Conservation (phyloP, 1,140 invertebrate species). For the Lethrus apterus region DNA sequence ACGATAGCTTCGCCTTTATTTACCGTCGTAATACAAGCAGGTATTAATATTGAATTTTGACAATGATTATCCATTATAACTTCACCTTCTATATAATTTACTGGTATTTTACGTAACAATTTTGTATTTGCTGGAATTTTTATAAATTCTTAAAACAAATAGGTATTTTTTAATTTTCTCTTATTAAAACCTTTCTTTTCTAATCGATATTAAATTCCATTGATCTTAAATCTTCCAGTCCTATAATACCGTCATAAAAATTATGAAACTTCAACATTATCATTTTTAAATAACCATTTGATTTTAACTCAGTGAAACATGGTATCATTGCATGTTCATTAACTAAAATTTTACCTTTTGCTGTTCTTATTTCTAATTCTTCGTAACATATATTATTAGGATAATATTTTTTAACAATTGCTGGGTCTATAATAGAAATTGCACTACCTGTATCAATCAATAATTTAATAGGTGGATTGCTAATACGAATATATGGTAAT, state of each 20-base stretch:
- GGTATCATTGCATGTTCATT: slow-evolving; percentile 1
- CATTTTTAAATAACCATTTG: neutral
- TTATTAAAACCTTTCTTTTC: neutral
- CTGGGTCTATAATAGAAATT: neutral
- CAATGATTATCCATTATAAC: neutral
- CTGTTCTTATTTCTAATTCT: slow-evolving; percentile 4
- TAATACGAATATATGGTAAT: slow-evolving; percentile 4
- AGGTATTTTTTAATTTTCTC: neutral
- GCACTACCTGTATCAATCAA: neutral
- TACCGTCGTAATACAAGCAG: neutral
- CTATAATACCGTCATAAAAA: slow-evolving; percentile 5
- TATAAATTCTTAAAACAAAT: neutral
- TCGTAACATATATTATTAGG: neutral
- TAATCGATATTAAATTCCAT: slow-evolving; percentile 1
- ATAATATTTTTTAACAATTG: slow-evolving; percentile 1
- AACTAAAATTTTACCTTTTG: slow-evolving; percentile 4
- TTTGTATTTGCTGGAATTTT: no score
- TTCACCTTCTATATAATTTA: neutral
- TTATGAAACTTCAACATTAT: slow-evolving; percentile 3
- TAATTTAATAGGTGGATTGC: neutral
- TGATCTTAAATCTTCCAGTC: slow-evolving; percentile 1
- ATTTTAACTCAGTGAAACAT: neutral
- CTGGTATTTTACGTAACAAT: slow-evolving; percentile 4
- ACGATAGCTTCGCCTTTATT: slow-evolving; percentile 4
- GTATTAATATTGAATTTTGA: slow-evolving; percentile 1